Evolutionary conservation across 2,113 vertebrate genomes (phyloP).

Genomic region (Macquaria ambigua): DNA sequence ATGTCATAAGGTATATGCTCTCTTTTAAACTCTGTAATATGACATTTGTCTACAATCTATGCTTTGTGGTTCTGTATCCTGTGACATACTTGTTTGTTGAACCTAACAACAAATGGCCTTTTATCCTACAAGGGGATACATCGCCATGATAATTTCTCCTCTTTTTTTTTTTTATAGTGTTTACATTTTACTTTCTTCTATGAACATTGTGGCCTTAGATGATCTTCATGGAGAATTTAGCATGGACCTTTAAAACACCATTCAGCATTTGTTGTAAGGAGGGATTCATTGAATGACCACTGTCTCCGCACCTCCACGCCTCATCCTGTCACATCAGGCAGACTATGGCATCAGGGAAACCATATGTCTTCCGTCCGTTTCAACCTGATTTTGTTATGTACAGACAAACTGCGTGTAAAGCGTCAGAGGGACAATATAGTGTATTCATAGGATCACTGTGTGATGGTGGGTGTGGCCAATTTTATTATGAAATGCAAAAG

Average conservation of each 20-base stretch:
- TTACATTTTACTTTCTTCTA: constrained; percentile 78
- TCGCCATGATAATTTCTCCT: constrained; percentile 43
- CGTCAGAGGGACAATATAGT: constrained; percentile 18
- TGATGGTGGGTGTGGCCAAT: background rate
- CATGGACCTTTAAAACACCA: constrained; percentile 68
- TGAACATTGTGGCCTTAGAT: constrained; percentile 85
- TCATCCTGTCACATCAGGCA: constrained; percentile 70
- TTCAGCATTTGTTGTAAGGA: constrained; percentile 50
- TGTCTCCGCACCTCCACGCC: constrained; percentile 62
- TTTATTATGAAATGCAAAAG: constrained; percentile 32
- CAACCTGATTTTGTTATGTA: constrained; percentile 46
- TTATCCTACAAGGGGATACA: constrained; percentile 32
- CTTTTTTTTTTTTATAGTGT: constrained; percentile 66
- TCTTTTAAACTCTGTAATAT: constrained; percentile 2
- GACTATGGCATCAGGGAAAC: constrained; percentile 80
- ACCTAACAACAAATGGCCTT: constrained; percentile 14
- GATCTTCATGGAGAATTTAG: constrained; percentile 75
- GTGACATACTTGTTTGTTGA: constrained; percentile 10
- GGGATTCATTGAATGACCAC: constrained; percentile 68
- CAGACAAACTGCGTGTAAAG: constrained; percentile 37
- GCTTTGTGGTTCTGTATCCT: constrained; percentile 21
- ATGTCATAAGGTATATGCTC: constrained; percentile 65
- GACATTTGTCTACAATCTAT: constrained; percentile 13
- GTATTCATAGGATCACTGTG: constrained; percentile 39
- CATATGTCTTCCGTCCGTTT: constrained; percentile 77